Conservation (phyloP, 2,797 vertebrate genomes). For the Chloroceryle inda region DNA sequence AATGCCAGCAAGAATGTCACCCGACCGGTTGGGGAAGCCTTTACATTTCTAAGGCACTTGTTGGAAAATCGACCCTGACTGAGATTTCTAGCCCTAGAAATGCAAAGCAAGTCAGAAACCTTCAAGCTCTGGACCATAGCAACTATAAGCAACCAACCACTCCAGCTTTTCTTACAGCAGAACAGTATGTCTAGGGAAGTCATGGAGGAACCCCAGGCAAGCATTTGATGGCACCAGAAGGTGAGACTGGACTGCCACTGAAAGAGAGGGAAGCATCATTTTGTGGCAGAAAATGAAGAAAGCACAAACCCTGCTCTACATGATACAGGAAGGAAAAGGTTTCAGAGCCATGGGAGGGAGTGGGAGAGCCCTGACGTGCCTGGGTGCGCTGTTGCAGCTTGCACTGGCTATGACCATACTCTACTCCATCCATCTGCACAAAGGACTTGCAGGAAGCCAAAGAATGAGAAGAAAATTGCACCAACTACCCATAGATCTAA, state of each 20-base stretch:
- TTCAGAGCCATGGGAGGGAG: background rate
- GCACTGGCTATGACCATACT: fast-evolving
- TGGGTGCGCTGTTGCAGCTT: background rate
- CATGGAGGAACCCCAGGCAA: background rate
- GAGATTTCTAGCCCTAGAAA: background rate
- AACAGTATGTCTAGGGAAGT: background rate
- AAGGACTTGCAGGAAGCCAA: background rate
- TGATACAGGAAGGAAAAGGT: background rate
- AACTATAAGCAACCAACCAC: background rate
- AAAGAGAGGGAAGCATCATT: background rate
- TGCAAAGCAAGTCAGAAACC: background rate
- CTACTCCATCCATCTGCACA: background rate
- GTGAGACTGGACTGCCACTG: background rate
- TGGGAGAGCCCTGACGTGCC: background rate
- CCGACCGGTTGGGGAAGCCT: constrained; percentile 1
- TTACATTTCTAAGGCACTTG: background rate
- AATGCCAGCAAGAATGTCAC: constrained; percentile 48
- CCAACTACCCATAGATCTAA: background rate
- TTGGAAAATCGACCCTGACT: background rate
- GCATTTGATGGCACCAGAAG: background rate
- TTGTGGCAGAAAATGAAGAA: background rate
- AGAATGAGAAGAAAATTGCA: no score
- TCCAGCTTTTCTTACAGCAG: background rate
- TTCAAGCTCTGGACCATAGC: background rate
- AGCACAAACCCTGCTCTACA: fast-evolving